Base-by-base conservation (phyloP, 2,797 vertebrate species). In the Acrocephalus scirpaceus region DNA sequence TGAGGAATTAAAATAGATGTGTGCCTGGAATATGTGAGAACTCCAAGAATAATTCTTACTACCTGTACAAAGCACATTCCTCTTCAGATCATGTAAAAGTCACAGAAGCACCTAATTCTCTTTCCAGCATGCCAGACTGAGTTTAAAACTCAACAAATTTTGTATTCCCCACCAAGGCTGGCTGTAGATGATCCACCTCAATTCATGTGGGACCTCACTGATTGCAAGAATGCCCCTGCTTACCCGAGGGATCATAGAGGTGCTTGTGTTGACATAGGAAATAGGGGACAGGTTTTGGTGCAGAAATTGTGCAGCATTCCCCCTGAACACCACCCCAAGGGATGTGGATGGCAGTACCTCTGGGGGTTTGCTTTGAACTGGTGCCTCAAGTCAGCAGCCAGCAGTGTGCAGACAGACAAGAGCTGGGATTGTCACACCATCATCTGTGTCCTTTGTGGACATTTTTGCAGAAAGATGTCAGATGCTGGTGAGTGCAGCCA, bases 1-100 rank as follows among this genome's bases (percentile, higher is more conserved):
- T n/a, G 70, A 86, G 82, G 87, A 95, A 94, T 86, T 90, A 88
- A 96, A 95, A 96, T 94, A 95, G 73, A 71, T 42, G 61, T 77
- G 79, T 86, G 85, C 38, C 70, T 83, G 70, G 86, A 96, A 84
- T 81, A 95, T 81, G 66, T 81, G 88, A 88, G 85, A 50, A 84
- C 77, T 79, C 66, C 91, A 82, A 82, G 73, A 94, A 90, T 94
- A 92, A 95, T 94, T 94, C 64, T 83, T 71, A 91, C 66, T 76
- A 94, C 92, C 91, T 96, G 82, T 67, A 96, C 73, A 85, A 86
- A 90, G 53, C 53, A 64, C 83, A 88, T 88, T 95, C 80, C 56
- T 88, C 88, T 79, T 88, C 83, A 91, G 91, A 93, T 79, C 79
- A 57, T 57, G 88, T 88, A 64, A 47, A 95, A 92, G 45, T 67